These are phyloP conservation scores for Chorisops tibialis DNA, from an alignment of 2,888 invertebrate genomes.

Conservation along the genomic window DNA sequence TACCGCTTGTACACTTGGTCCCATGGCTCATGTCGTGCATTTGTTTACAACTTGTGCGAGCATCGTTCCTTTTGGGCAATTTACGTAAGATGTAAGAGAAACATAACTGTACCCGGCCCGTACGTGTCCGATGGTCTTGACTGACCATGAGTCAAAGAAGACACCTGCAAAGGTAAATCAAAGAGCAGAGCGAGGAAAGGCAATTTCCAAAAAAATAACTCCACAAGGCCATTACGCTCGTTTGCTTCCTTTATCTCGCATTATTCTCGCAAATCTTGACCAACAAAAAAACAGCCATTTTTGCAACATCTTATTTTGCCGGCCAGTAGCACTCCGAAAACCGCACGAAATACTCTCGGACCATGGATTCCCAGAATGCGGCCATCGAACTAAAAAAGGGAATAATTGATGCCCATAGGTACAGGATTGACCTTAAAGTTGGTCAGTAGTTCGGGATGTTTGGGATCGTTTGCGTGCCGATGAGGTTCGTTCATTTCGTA, in stretches of 20 bases:
- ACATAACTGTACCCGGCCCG: too few relatives aligned
- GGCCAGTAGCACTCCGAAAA: background rate
- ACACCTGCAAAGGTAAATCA: constrained; percentile 20
- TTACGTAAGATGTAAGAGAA: too few relatives aligned
- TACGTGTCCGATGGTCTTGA: too few relatives aligned
- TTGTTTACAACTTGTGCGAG: too few relatives aligned
- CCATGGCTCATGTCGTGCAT: too few relatives aligned
- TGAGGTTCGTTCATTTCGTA: constrained; percentile 8
- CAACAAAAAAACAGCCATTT: background rate
- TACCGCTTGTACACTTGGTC: too few relatives aligned
- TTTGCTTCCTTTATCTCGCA: constrained; percentile 1
- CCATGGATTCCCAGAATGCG: constrained; percentile 7
- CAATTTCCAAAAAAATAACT: background rate
- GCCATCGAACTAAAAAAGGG: constrained; percentile 6
- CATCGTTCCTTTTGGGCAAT: too few relatives aligned
- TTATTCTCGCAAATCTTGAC: background rate
- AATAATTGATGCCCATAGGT: constrained; percentile 15
- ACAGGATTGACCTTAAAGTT: constrained; percentile 13
- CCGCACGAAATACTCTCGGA: background rate
- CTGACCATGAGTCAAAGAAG: constrained; percentile 9
- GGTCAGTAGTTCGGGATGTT: background rate
- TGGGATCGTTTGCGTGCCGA: constrained; percentile 1
- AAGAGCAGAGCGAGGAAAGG: background rate
- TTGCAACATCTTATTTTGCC: background rate
- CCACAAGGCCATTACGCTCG: constrained; percentile 14